Evolutionary conservation across 2,797 vertebrate genomes (phyloP), one percentile per base, ranked within the genome.

Genomic region (Danio aesculapii): DNA sequence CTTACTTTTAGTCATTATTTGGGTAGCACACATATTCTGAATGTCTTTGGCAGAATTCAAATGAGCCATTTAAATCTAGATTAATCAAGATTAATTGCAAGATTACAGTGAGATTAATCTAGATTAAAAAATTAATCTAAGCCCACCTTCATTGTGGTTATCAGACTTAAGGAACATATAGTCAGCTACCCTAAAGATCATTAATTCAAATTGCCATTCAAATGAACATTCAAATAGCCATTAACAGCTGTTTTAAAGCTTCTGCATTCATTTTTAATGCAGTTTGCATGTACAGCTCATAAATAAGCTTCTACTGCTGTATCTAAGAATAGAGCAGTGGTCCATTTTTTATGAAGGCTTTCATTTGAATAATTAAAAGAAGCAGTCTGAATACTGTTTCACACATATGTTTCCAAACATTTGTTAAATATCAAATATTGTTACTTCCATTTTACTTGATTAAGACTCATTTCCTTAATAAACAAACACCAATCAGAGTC

Each of bases 271-370:
- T 17, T n/a, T 14, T 63, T 7, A 55, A 47, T 67, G 47, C 57
- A 58, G 21, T 63, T 47, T 57, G 46, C n/a, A 30, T 43, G 50
- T n/a, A 57, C 52, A 68, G 75, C 50, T 58, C 64, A 30, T 66
- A 50, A 14, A 53, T 19, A 50, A 71, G 46, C 88, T 88, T 30
- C 30, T 30, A 83, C 79, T 84, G 81, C 77, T 5, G 1, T 1
- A 30, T 82, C 89, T 90, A 92, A 91, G 92, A 91, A 92, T 93
- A 92, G 89, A 72, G 2, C 19, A 63, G 79, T 83, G 88, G 85
- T 92, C 87, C 92, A 92, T 93, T 91, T 88, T 92, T 92, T 88
- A 93, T 92, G 88, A 91, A 74, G 68, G 85, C 79, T 81, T 74
- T 88, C 57, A 39, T 84, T 83, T 71, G 80, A 30, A 75, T 30